Evolutionary conservation across 2,888 invertebrate species (phyloP), one percentile per base, ranked within the genome.

Genomic region (Maniola hyperantus): DNA sequence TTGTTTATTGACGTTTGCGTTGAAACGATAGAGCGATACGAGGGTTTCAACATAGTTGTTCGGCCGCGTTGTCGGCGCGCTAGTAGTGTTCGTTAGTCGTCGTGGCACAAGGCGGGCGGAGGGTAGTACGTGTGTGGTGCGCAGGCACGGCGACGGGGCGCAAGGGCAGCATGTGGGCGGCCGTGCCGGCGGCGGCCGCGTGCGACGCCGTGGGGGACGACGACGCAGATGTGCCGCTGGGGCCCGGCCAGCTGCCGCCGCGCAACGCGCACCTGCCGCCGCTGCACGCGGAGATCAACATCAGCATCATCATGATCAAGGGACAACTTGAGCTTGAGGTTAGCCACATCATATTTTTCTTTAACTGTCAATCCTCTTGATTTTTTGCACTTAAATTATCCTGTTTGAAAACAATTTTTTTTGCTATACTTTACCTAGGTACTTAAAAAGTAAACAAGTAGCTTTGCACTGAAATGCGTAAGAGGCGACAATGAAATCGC

Each of bases 321-420:
- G 98, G 98, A 77, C 97, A 97, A 77, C 94, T 98, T 69, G 98
- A 98, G 85, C 96, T 98, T 33, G 98, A 98, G 93, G 94, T 94
- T 6, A 26, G 7, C 46, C 6, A 11, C 39, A 82, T 77, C 65
- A 36, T 39, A 18, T 13, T 63, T 39, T 36, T 13, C 36, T 33
- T 13, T 5, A 6, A n/a, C 53, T n/a, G 10, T 26, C 20, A 33
- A 6, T 13, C 13, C 26, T 5, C 8, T 13, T 34, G 33, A 15
- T 36, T 13, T 1, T 13, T 57, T 11, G 6, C 48, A 13, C 18
- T 48, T 1, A 44, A 44, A 44, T 44, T n/a, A n/a, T n/a, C n/a
- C 13, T 42, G 2, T 26, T 2, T 26, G 26, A 26, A 4, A 36
- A 36, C 7, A 39, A 39, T 39, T 39, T 39, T 39, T 4, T 10